Conservation (phyloP, 2,797 vertebrate species). For the Phrynocephalus guinanensis region DNA sequence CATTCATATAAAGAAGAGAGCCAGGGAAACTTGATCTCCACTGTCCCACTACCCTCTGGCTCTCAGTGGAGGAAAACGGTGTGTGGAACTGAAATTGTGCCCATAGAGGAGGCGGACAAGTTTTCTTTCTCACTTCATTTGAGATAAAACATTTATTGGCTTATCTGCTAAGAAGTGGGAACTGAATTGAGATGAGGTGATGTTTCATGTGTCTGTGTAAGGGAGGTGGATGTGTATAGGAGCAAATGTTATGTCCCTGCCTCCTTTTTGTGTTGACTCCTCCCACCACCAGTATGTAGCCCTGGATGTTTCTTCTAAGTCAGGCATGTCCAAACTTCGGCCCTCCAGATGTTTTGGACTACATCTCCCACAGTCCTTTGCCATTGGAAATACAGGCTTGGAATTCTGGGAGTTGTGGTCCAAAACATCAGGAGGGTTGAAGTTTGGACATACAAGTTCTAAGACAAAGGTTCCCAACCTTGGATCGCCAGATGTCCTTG, state of each 20-base stretch:
- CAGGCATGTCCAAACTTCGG: no score
- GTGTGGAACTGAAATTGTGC: not conserved
- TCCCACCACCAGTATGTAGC: not conserved
- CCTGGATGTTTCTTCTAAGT: no score
- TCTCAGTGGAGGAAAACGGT: not conserved
- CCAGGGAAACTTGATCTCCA: not conserved
- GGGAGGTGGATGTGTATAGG: not conserved
- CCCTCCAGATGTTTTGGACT: not conserved
- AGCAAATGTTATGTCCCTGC: no score
- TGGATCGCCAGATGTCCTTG: no score
- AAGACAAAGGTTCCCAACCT: no score
- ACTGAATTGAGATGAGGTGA: not conserved
- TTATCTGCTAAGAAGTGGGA: not conserved
- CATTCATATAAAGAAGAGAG: not conserved
- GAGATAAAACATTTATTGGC: not conserved
- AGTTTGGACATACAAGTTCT: no score
- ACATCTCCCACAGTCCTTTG: not conserved
- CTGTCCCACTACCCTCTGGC: no score
- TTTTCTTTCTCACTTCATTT: not conserved
- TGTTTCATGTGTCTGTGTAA: not conserved
- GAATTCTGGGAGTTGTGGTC: not conserved
- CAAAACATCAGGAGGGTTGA: no score
- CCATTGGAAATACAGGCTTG: no score
- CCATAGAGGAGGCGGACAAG: not conserved
- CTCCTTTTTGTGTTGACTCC: not conserved